A percentile compares a stretch with the other conserved stretches of the same genome.
These are phyloP conservation scores for Falco punctatus DNA, from an alignment of 2,113 vertebrate species.

Conservation along the genomic window DNA sequence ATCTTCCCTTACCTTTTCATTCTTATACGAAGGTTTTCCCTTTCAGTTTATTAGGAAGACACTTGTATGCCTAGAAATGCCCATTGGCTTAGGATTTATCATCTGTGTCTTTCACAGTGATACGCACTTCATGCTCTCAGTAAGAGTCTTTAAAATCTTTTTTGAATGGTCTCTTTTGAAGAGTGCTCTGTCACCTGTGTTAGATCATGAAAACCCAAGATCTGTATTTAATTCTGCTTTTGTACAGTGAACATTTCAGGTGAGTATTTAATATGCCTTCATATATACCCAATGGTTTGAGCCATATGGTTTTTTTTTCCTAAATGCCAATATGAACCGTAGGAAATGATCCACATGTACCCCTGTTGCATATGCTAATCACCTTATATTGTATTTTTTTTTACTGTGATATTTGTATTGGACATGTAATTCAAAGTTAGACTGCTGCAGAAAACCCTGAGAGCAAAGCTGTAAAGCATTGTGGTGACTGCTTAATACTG, in stretches of 20 bases:
- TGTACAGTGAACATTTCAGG: background rate
- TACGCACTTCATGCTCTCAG: background rate
- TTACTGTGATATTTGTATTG: background rate
- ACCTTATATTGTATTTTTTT: background rate
- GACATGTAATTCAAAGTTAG: background rate
- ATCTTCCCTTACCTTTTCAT: background rate
- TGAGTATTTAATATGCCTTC: slow-evolving; percentile 13
- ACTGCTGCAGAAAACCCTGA: background rate
- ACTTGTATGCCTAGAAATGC: background rate
- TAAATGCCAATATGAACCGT: background rate
- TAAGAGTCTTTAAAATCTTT: background rate
- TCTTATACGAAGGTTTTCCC: background rate
- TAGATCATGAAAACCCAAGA: background rate
- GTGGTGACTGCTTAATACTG: background rate
- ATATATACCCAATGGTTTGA: background rate
- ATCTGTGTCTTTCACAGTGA: background rate
- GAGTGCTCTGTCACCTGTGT: slow-evolving; percentile 15
- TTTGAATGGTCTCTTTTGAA: slow-evolving; percentile 55
- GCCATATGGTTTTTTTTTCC: background rate
- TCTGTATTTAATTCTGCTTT: slow-evolving; percentile 53
- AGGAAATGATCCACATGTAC: background rate
- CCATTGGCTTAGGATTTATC: background rate
- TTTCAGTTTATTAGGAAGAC: background rate
- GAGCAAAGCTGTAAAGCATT: background rate
- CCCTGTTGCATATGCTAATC: background rate